These are phyloP conservation scores for Drosophila anomalata DNA, from an alignment of 2,888 invertebrate species.

Conservation along the genomic window DNA sequence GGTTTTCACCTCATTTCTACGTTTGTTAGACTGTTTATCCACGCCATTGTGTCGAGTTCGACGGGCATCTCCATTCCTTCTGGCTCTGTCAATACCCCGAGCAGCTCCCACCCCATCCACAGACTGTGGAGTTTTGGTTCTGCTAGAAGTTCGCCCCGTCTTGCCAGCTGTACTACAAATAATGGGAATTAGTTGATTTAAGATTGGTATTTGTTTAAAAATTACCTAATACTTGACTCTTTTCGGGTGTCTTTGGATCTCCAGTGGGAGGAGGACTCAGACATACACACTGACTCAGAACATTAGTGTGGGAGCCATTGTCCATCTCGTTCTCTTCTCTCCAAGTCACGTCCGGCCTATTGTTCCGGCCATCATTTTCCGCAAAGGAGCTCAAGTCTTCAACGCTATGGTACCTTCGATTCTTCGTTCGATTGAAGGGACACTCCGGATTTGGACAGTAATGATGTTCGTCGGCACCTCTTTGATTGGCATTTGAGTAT, in stretches of 20 bases:
- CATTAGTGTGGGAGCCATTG: not conserved
- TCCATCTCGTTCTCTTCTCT: not conserved
- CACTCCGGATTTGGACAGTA: not conserved
- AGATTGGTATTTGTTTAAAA: not conserved
- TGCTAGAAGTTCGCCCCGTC: not conserved
- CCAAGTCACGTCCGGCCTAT: not conserved
- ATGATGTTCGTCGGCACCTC: no score
- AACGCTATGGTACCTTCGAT: not conserved
- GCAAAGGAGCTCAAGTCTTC: not conserved
- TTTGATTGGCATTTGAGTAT: no score
- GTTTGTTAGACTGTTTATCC: not conserved
- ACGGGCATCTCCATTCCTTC: not conserved
- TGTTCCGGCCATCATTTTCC: not conserved
- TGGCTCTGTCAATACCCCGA: not conserved
- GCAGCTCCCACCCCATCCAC: no score
- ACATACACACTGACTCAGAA: not conserved
- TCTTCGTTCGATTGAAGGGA: not conserved
- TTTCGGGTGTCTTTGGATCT: not conserved
- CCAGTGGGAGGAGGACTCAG: not conserved
- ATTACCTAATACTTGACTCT: conserved; percentile 2
- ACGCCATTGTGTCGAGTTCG: not conserved
- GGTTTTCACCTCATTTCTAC: not conserved
- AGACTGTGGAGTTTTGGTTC: not conserved
- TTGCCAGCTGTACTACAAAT: conserved; percentile 8
- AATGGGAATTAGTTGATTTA: conserved; percentile 3